These are phyloP conservation scores for Zoanthus solanderi DNA, from an alignment of 92 coral and sea anemone genomes.

Conservation along the genomic window DNA sequence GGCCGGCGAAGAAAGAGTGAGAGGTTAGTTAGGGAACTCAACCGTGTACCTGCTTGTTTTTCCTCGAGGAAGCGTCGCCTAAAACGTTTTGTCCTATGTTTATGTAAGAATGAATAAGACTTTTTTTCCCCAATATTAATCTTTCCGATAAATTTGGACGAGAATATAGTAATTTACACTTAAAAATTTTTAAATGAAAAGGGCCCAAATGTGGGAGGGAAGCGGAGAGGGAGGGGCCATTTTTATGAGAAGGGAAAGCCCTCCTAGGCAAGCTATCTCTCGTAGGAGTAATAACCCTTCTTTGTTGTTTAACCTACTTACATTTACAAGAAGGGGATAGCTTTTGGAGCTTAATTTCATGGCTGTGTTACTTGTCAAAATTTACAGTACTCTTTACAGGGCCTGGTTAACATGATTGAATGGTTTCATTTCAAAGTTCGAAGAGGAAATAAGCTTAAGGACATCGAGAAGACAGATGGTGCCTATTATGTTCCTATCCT, in stretches of 20 bases:
- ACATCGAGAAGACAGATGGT: conserved; percentile 27
- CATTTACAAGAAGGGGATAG: neutral
- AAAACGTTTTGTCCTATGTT: too few relatives aligned
- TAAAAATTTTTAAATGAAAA: neutral
- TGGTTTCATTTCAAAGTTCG: conserved; percentile 13
- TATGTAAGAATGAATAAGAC: neutral
- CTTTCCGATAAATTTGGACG: neutral
- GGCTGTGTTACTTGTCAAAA: neutral
- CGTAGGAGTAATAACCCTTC: neutral
- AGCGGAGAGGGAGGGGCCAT: neutral
- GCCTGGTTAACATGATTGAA: neutral
- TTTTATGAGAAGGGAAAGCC: neutral
- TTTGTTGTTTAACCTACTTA: neutral
- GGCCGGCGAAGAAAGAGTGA: conserved; percentile 44
- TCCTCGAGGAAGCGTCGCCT: neutral
- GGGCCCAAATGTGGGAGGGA: neutral
- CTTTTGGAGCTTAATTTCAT: neutral
- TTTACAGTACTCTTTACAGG: conserved; percentile 9
- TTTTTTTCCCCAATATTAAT: conserved; percentile 4
- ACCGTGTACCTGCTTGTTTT: neutral
- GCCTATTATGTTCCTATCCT: conserved; percentile 28
- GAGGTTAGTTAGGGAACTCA: conserved; percentile 13
- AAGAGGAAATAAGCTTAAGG: conserved; percentile 33
- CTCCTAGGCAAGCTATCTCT: neutral
- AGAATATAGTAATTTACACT: neutral